Conservation (phyloP, 2,888 invertebrate species). For the Lamproptera curius region DNA sequence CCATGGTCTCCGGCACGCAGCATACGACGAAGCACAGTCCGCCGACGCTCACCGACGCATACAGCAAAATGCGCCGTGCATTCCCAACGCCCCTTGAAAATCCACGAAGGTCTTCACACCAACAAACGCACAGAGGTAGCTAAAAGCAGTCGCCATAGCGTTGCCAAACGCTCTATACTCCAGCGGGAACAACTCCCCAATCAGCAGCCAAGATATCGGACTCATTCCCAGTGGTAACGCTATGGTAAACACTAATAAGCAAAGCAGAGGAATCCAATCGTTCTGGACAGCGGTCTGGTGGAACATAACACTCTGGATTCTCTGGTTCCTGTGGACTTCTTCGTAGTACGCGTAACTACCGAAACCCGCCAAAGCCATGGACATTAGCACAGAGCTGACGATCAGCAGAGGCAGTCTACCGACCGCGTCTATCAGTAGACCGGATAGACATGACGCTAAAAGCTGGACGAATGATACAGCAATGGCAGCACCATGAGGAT, state of each 20-base stretch:
- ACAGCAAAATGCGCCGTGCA: conserved; percentile 93
- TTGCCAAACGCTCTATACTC: conserved; percentile 92
- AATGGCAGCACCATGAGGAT: conserved; percentile 90
- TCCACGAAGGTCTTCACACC: conserved; percentile 93
- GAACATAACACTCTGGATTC: conserved; percentile 71
- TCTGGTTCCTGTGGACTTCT: conserved; percentile 79
- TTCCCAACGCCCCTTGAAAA: conserved; percentile 85
- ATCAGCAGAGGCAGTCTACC: conserved; percentile 90
- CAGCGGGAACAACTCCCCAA: conserved; percentile 89
- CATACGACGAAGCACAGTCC: conserved; percentile 91
- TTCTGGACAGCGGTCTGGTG: conserved; percentile 78
- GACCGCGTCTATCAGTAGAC: conserved; percentile 89
- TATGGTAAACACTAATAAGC: conserved; percentile 89
- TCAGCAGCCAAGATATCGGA: conserved; percentile 91
- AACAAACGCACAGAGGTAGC: conserved; percentile 91
- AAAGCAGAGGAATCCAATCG: conserved; percentile 90
- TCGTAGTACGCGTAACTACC: conserved; percentile 91
- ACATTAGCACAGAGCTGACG: conserved; percentile 90
- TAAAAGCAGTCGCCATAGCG: conserved; percentile 91
- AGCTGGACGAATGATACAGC: conserved; percentile 91
- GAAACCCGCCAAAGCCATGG: conserved; percentile 90
- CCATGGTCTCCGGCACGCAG: conserved; percentile 94
- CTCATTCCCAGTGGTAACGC: conserved; percentile 93
- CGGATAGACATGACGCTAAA: conserved; percentile 89
- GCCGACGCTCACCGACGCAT: conserved; percentile 88